A percentile compares a stretch with the other conserved stretches of the same genome.
Evolutionary conservation across 2,797 vertebrate species (phyloP).

Genomic region (Poeciliopsis gracilis): DNA sequence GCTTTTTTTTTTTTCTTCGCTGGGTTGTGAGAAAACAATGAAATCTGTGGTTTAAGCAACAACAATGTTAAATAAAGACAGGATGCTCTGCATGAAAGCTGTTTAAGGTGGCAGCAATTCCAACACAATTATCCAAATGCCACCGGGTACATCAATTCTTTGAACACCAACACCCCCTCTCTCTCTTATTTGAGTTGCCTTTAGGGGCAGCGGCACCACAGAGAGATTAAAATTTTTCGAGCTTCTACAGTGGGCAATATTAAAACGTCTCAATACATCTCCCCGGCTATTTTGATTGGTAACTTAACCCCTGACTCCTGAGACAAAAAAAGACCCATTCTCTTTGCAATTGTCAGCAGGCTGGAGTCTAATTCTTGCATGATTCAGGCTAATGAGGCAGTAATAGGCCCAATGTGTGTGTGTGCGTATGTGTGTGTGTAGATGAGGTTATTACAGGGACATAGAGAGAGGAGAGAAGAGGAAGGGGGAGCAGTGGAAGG

Average conservation of each 20-base stretch:
- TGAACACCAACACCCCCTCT: conserved; percentile 55
- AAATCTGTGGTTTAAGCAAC: conserved; percentile 32
- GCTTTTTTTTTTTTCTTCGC: conserved; percentile 21
- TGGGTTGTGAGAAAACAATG: conserved; percentile 4
- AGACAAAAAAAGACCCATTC: conserved; percentile 88
- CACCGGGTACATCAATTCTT: conserved; percentile 74
- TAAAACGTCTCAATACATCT: conserved; percentile 99
- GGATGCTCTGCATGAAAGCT: conserved; percentile 42
- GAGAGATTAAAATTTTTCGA: conserved; percentile 96
- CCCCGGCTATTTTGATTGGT: conserved; percentile 97
- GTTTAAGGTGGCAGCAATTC: conserved; percentile 70
- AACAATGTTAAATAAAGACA: conserved; percentile 44
- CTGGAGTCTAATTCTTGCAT: conserved; percentile 97
- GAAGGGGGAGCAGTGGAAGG: conserved; percentile 53
- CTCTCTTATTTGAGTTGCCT: conserved; percentile 85
- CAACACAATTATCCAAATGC: conserved; percentile 79
- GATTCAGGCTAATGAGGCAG: conserved; percentile 97
- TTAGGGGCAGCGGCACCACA: conserved; percentile 92
- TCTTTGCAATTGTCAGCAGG: conserved; percentile 91
- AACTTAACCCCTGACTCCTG: conserved; percentile 99
- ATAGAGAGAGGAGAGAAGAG: conserved; percentile 31
- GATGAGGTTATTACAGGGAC: conserved; percentile 90
- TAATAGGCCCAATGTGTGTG: conserved; percentile 89
- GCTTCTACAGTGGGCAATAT: conserved; percentile 98
- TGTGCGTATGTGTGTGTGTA: conserved; percentile 89